Evolutionary conservation across 2,113 vertebrate species (phyloP).

Genomic region (Salminus brasiliensis): DNA sequence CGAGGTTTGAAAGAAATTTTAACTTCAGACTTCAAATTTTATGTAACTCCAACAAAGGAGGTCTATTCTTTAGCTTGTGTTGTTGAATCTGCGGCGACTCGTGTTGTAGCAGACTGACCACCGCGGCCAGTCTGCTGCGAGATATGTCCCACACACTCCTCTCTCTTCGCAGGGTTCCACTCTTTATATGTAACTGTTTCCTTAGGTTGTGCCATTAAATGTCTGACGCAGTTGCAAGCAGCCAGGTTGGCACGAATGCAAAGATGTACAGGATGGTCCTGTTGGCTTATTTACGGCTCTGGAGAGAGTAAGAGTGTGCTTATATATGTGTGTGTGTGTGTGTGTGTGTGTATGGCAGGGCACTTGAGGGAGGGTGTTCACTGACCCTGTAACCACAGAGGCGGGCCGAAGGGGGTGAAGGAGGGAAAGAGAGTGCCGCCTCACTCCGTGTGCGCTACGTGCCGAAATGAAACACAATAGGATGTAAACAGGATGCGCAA

Average conservation of each 20-base stretch:
- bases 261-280: neutral
- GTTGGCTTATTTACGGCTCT: slow-evolving; percentile 3
- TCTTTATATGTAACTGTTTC: slow-evolving; percentile 41
- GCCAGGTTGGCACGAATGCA: slow-evolving; percentile 32
- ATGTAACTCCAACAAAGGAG: too few relatives aligned
- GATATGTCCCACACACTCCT: slow-evolving; percentile 19
- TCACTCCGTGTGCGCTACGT: slow-evolving; percentile 68
- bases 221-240: slow-evolving; percentile 26
- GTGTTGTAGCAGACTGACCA: too few relatives aligned
- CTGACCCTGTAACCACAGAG: slow-evolving; percentile 8
- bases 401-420: neutral
- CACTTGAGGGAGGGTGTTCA: neutral
- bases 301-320: slow-evolving; percentile 33
- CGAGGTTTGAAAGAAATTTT: too few relatives aligned
- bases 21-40: too few relatives aligned
- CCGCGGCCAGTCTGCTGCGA: neutral
- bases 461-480: slow-evolving; percentile 82
- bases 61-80: too few relatives aligned
- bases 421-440: slow-evolving; percentile 17
- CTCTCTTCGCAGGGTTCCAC: slow-evolving; percentile 42
- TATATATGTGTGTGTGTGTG: slow-evolving; percentile 9
- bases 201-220: slow-evolving; percentile 50
- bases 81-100: too few relatives aligned
- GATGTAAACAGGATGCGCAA: slow-evolving; percentile 83
- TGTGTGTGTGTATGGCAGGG: neutral